Conservation (phyloP, 2,888 invertebrate genomes). For the Rotaria macrura region DNA sequence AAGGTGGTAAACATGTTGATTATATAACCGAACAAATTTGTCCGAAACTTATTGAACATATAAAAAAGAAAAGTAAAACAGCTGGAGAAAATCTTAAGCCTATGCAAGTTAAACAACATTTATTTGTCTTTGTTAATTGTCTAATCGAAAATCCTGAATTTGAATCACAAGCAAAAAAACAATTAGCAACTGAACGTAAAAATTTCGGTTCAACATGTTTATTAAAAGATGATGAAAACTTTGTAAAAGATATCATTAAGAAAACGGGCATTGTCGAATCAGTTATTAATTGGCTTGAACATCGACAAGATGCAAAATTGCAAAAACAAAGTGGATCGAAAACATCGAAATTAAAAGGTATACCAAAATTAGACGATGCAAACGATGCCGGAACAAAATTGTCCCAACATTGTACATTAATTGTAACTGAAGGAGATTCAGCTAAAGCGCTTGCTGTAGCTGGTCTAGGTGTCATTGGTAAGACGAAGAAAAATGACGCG, state of each 20-base stretch:
- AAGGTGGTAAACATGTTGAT: constrained; percentile 94
- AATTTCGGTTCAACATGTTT: constrained; percentile 86
- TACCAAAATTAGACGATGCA: constrained; percentile 93
- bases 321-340: constrained; percentile 71
- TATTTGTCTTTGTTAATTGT: constrained; percentile 95
- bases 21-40: constrained; percentile 78
- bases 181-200: constrained; percentile 87
- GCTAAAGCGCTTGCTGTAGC: constrained; percentile 94
- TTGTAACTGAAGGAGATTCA: constrained; percentile 98
- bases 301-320: constrained; percentile 77
- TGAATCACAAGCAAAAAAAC: constrained; percentile 98
- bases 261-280: constrained; percentile 80
- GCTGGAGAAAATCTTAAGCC: constrained; percentile 74
- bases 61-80: constrained; percentile 71
- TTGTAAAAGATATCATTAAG: constrained; percentile 56
- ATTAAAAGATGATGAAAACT: constrained; percentile 67
- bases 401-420: constrained; percentile 79
- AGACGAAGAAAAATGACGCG: too few species aligned
- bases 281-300: constrained; percentile 87
- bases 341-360: constrained; percentile 65
- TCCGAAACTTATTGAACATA: constrained; percentile 72
- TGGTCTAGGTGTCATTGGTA: constrained; percentile 66
- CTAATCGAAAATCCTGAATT: constrained; percentile 96
- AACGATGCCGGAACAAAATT: constrained; percentile 83
- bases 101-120: constrained; percentile 69